These are phyloP conservation scores for Cottus gobio DNA, from an alignment of 2,113 vertebrate genomes.

Conservation along the genomic window DNA sequence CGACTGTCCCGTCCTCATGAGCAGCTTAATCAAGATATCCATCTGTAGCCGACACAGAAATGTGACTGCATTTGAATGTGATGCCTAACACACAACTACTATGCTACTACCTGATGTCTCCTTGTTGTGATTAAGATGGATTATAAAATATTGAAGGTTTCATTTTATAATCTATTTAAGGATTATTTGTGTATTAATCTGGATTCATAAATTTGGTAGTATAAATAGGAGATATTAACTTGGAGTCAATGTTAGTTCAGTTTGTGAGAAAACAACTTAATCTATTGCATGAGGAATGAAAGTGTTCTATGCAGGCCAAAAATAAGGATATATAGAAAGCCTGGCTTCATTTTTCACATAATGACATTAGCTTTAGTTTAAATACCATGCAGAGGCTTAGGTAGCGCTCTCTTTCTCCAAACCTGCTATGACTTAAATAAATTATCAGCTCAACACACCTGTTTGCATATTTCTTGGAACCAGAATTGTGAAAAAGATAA, in stretches of 20 bases:
- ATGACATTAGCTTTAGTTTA: conserved; percentile 22
- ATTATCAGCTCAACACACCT: background rate
- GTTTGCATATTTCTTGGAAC: conserved; percentile 1
- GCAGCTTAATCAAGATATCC: conserved; percentile 39
- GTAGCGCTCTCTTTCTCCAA: background rate
- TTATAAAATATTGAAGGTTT: conserved; percentile 48
- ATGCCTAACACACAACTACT: conserved; percentile 13
- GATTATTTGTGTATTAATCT: conserved; percentile 19
- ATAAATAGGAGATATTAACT: conserved; percentile 20
- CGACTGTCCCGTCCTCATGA: background rate
- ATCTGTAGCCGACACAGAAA: conserved; percentile 7
- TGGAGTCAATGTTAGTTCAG: background rate
- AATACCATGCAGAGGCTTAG: conserved; percentile 16
- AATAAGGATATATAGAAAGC: background rate
- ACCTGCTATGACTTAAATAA: conserved; percentile 5
- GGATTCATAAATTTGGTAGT: conserved; percentile 44
- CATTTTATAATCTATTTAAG: conserved; percentile 47
- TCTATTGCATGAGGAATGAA: background rate
- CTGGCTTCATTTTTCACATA: conserved; percentile 9
- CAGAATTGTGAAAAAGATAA: background rate
- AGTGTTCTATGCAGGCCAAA: background rate
- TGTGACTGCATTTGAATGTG: background rate
- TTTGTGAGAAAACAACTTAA: background rate
- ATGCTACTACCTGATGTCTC: background rate
- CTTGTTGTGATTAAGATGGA: conserved; percentile 27